phyloP scores from a whole-genome alignment of 2,797 vertebrate species.

The Acrossocheilus fasciatus region DNA sequence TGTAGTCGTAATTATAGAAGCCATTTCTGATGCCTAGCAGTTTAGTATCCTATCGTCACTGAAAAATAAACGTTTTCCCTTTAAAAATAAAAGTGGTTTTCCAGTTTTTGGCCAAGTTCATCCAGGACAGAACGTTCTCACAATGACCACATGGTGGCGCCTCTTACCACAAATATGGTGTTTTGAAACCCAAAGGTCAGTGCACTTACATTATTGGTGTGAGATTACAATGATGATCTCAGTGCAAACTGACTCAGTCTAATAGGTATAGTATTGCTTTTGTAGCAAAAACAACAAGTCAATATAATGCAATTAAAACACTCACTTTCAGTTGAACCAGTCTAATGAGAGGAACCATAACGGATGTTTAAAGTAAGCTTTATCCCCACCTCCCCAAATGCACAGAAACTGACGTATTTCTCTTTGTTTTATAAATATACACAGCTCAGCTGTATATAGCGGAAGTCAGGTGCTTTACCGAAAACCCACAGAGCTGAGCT shows the following conservation, averaged over 20 bases:
- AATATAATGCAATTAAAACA: background rate
- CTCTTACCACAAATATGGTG: background rate
- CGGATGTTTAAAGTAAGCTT: background rate
- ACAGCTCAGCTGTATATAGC: slow-evolving; percentile 31
- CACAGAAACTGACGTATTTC: background rate
- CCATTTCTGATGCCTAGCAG: background rate
- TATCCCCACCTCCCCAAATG: background rate
- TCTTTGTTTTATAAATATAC: slow-evolving; percentile 21
- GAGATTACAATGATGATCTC: slow-evolving; percentile 13
- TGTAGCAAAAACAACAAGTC: background rate
- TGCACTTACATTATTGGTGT: background rate
- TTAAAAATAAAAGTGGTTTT: background rate
- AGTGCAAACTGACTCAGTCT: background rate
- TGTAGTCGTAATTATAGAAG: background rate
- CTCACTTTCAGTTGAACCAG: background rate
- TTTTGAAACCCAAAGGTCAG: background rate
- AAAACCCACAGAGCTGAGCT: slow-evolving; percentile 56
- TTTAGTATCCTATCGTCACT: no score
- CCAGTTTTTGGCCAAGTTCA: background rate
- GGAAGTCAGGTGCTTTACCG: slow-evolving; percentile 53
- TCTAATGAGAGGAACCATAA: background rate
- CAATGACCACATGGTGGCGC: slow-evolving; percentile 31
- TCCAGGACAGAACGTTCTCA: background rate
- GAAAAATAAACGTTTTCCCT: background rate
- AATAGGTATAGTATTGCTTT: background rate